phyloP scores from a whole-genome alignment of 2,888 invertebrate species.

The Pandemis heparana region DNA sequence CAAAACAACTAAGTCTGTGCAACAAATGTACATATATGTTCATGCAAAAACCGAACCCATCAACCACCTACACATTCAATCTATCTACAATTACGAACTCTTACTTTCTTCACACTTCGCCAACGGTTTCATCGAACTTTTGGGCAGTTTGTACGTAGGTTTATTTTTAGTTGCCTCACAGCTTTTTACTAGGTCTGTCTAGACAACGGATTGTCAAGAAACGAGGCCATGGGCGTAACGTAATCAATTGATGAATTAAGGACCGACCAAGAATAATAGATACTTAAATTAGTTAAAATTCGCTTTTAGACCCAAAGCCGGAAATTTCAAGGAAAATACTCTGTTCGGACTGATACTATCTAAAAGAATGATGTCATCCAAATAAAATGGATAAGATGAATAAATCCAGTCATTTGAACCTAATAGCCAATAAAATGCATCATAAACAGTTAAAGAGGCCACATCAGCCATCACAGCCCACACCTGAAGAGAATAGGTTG shows the following conservation, averaged over 20 bases:
- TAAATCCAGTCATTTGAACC: background rate
- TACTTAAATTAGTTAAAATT: background rate
- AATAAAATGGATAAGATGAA: background rate
- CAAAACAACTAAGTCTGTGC: too few species aligned
- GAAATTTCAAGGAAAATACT: slow-evolving; percentile 1
- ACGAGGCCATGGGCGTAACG: slow-evolving; percentile 29
- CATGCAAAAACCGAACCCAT: too few species aligned
- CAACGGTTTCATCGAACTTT: background rate
- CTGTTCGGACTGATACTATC: background rate
- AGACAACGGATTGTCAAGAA: slow-evolving; percentile 29
- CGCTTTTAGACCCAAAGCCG: background rate
- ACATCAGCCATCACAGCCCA: slow-evolving; percentile 32
- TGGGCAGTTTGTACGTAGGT: background rate
- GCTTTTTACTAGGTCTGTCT: slow-evolving; percentile 17
- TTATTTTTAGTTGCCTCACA: background rate
- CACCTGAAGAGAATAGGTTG: slow-evolving; percentile 26
- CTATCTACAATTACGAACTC: too few species aligned
- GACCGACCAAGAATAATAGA: slow-evolving; percentile 23
- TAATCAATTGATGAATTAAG: slow-evolving; percentile 34
- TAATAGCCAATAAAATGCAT: slow-evolving; percentile 20
- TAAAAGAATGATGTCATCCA: slow-evolving; percentile 13
- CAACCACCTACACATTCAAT: too few species aligned
- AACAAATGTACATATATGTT: too few species aligned
- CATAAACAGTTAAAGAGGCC: slow-evolving; percentile 28
- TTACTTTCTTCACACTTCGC: background rate